Evolutionary conservation across 2,113 vertebrate genomes (phyloP), one percentile per base, ranked within the genome.

Genomic region (Coregonus clupeaformis): DNA sequence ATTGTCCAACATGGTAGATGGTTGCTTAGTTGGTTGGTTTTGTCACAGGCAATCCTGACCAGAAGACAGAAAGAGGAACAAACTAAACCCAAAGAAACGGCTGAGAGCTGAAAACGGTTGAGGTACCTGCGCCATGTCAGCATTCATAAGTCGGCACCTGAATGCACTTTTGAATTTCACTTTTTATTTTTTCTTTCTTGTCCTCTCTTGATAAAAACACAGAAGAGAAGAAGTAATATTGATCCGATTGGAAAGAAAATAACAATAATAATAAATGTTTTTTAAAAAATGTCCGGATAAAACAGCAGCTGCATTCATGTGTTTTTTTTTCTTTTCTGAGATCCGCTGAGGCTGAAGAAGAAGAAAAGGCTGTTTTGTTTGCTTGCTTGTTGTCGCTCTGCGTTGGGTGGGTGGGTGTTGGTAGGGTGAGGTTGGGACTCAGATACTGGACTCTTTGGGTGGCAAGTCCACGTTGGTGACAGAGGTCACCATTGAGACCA

Each of bases 401-500:
- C 27, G 36, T n/a, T 16, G 36, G 36, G 9, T 42, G 7, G 1
- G 36, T 36, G 36, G 36, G 36, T 42, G 36, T 42, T 11, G 36
- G 36, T 42, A 42, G 36, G 36, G 9, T 0, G 77, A 5, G 86
- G 87, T 85, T 52, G 18, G 82, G 89, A 86, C 83, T 97, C 93
- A 98, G 92, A 96, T 94, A 84, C 96, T 97, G 86, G 96, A 96
- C 93, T 98, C 96, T 94, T 97, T 98, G 91, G 96, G 93, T 0
- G 94, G 94, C 84, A 95, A 92, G 95, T 97, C 96, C 93, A 97
- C 93, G 0, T 97, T 99, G 85, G 96, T 97, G 91, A 99, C 94
- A 0, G 96, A 95, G 0, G 94, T 91, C 76, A 94, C 91, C 36
- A 94, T 90, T 83, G 94, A 95, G 83, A 95, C 93, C 55, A 96